Conservation (phyloP, 2,797 vertebrate species). For the Microcaecilia unicolor region DNA sequence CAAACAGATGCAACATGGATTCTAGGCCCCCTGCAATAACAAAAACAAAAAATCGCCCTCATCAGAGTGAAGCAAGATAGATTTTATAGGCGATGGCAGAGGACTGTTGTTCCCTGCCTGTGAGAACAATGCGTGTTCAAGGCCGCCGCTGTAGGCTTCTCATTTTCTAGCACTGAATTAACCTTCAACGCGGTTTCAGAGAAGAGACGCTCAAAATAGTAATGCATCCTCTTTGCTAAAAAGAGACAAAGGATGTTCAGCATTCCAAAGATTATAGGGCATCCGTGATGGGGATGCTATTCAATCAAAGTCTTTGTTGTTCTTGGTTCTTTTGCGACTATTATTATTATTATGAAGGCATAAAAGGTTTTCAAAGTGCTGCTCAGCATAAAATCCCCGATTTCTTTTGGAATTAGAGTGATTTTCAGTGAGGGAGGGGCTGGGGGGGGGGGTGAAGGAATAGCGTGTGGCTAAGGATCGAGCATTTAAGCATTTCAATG, state of each 20-base stretch:
- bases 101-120: conserved; percentile 21
- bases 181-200: conserved; percentile 32
- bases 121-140: conserved; percentile 27
- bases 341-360: conserved; percentile 17
- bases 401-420: conserved; percentile 14
- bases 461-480: neutral
- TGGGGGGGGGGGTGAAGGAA: conserved; percentile 18
- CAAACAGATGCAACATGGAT: too few species aligned
- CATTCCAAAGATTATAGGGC: conserved; percentile 13
- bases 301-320: conserved; percentile 30
- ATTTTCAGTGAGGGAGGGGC: conserved; percentile 23
- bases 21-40: too few species aligned
- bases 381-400: conserved; percentile 16
- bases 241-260: conserved; percentile 29
- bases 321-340: conserved; percentile 20
- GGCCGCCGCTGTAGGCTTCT: conserved; percentile 23
- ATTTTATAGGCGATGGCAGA: conserved; percentile 16
- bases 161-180: conserved; percentile 20
- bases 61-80: too few species aligned
- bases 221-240: conserved; percentile 17
- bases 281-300: conserved; percentile 16
- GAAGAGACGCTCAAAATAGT: conserved; percentile 27
- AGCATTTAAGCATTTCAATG: conserved; percentile 16
- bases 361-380: conserved; percentile 26
- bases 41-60: too few species aligned